A percentile compares a stretch with the other conserved stretches of the same genome.
Evolutionary conservation across 2,888 invertebrate genomes (phyloP).

Genomic region (Caradrina kadenii): DNA sequence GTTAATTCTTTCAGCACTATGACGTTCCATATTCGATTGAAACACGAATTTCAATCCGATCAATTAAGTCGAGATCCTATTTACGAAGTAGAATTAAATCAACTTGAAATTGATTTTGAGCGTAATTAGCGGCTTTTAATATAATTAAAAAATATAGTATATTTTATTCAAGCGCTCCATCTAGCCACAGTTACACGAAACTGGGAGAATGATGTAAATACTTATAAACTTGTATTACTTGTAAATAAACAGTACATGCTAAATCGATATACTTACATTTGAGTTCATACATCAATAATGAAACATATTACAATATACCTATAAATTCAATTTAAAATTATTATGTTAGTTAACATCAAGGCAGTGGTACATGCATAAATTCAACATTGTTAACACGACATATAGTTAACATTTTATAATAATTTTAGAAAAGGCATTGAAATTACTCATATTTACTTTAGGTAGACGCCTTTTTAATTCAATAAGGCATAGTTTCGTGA

Average conservation of each 20-base stretch:
- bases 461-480: conserved; percentile 53
- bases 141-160: conserved; percentile 62
- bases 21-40: conserved; percentile 25
- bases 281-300: conserved; percentile 73
- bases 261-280: conserved; percentile 66
- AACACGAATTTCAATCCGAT: conserved; percentile 40
- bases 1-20: conserved; percentile 22
- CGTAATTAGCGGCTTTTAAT: conserved; percentile 66
- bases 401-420: conserved; percentile 71
- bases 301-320: conserved; percentile 75
- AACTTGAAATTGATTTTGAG: conserved; percentile 65
- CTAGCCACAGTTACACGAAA: conserved; percentile 14
- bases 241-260: conserved; percentile 66
- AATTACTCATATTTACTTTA: conserved; percentile 58
- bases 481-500: conserved; percentile 67
- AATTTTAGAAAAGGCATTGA: conserved; percentile 70
- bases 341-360: conserved; percentile 82
- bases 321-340: conserved; percentile 74
- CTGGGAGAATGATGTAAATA: conserved; percentile 49
- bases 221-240: conserved; percentile 51
- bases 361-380: conserved; percentile 84
- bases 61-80: conserved; percentile 43
- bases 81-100: conserved; percentile 50
- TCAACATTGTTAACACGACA: conserved; percentile 74
- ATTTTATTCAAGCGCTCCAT: conserved; percentile 36